Evolutionary conservation across 2,113 vertebrate species (phyloP), one percentile per base, ranked within the genome.

Genomic region (Saguinus midas): DNA sequence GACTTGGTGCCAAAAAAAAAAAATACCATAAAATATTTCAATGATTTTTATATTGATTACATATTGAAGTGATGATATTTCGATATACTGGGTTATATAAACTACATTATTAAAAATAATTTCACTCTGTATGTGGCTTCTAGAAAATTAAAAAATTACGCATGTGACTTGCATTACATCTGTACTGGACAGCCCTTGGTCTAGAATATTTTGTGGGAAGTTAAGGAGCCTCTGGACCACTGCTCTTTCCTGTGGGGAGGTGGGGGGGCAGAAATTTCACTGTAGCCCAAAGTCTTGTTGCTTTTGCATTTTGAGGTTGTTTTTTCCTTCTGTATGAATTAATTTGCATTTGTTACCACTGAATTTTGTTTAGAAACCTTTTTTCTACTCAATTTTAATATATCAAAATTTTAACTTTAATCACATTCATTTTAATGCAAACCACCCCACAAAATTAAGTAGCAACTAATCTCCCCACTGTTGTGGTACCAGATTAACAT

Each of bases 301-400:
- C 0, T 29, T 91, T 68, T 58, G 27, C 10, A 48, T 25, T 48
- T 87, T 35, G n/a, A 27, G 58, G 6, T 32, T 64, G 20, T 35
- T 52, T 35, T 45, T 9, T 8, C 14, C 20, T 61, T 11, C 27
- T n/a, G 43, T 5, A 27, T 43, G 48, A 82, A 48, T 48, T 95
- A 90, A 48, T 87, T 66, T 79, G 50, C 20, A 32, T 96, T 90
- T 95, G 27, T 73, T 8, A 50, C 35, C 37, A 45, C 27, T 68
- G 52, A 78, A 83, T 97, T 93, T 91, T 81, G 29, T 90, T 87
- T 73, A 78, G 61, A 57, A 96, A 93, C 82, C 16, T 8, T 83
- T 82, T 87, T n/a, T 40, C 27, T 70, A 80, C 17, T 57, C 14
- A 45, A 20, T 90, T 94, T 50, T 95, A 81, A 18, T 73, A 45